phyloP scores from a whole-genome alignment of 2,113 vertebrate genomes.

The Clarias batrachus region DNA sequence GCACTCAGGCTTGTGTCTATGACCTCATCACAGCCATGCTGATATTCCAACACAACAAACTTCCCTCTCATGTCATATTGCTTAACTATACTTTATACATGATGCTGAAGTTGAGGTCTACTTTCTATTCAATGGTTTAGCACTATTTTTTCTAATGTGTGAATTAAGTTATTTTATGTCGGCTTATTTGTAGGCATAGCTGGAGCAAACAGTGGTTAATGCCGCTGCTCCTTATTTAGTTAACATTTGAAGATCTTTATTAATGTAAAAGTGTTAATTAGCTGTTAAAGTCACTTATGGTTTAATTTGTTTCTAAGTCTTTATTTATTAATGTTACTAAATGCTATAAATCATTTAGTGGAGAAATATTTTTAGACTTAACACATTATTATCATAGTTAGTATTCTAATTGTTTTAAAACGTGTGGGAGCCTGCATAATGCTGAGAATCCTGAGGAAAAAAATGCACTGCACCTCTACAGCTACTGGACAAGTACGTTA shows the following conservation, averaged over 20 bases:
- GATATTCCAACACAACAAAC: too few relatives aligned
- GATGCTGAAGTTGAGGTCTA: background rate
- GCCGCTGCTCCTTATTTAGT: background rate
- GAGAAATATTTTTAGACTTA: background rate
- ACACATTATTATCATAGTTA: background rate
- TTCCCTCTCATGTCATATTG: too few relatives aligned
- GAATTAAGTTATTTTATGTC: background rate
- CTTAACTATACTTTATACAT: too few relatives aligned
- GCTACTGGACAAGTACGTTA: background rate
- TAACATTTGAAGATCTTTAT: background rate
- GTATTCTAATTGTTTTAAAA: background rate
- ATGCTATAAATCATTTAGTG: background rate
- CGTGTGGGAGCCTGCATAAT: background rate
- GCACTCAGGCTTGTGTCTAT: too few relatives aligned
- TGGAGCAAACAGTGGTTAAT: background rate
- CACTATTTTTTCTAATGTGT: background rate
- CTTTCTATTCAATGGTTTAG: background rate
- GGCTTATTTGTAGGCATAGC: background rate
- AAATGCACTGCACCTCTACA: background rate
- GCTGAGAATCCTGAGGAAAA: background rate
- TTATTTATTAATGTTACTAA: background rate
- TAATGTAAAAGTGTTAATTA: background rate
- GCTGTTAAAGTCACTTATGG: background rate
- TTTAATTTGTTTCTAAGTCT: background rate
- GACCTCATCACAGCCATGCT: too few relatives aligned